These are phyloP conservation scores for Rhagoletis zephyria DNA, from an alignment of 1,140 invertebrate genomes.

Conservation along the genomic window DNA sequence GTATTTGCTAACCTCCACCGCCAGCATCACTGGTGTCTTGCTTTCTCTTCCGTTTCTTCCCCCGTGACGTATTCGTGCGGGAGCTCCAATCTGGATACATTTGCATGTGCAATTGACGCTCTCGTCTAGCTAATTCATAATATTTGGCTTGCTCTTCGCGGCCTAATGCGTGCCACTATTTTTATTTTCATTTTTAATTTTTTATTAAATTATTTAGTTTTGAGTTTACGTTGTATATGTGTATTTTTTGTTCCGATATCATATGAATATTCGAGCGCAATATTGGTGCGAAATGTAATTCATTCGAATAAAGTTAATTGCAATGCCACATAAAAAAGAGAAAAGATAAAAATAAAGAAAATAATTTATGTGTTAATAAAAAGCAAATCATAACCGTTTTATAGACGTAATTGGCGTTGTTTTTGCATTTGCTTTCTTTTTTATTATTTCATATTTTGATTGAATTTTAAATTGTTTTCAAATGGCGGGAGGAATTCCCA, in stretches of 20 bases:
- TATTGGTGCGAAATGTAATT: constrained; percentile 1
- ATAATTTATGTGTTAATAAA: constrained; percentile 25
- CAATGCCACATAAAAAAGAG: background rate
- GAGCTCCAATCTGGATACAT: constrained; percentile 99
- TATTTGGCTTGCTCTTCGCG: constrained; percentile 99
- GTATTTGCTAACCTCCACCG: constrained; percentile 85
- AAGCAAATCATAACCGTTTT: constrained; percentile 27
- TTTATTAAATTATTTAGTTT: constrained; percentile 34
- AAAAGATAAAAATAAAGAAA: background rate
- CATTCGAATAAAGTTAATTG: background rate
- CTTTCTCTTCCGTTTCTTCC: constrained; percentile 99
- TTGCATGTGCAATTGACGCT: constrained; percentile 98
- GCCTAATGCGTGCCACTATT: constrained; percentile 97
- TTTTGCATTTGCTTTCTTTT: constrained; percentile 29
- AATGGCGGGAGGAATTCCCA: constrained; percentile 55
- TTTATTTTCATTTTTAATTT: constrained; percentile 35
- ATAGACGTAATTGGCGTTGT: constrained; percentile 10
- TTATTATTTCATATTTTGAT: constrained; percentile 15
- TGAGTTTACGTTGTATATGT: background rate
- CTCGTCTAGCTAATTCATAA: constrained; percentile 98
- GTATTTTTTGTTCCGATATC: background rate
- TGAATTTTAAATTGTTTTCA: background rate
- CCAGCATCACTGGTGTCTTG: constrained; percentile 97
- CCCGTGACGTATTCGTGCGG: constrained; percentile 96
- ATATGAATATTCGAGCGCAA: background rate